Base-by-base conservation (phyloP, 2,888 invertebrate genomes). In the Eristalis arbustorum region DNA sequence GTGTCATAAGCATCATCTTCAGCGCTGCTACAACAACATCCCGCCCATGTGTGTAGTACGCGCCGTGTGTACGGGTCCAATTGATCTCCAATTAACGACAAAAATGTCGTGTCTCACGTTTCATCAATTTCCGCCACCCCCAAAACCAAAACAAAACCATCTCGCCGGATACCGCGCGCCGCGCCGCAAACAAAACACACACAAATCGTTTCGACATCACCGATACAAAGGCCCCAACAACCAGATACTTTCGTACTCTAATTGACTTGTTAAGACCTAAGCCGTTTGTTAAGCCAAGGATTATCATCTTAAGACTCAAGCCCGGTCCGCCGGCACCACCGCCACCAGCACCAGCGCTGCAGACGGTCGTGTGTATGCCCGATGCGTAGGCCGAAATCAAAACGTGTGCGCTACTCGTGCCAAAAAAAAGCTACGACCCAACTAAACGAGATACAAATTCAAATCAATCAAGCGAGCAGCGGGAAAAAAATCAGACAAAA, bases 101-200 rank as follows among this genome's bases (percentile, higher is more conserved):
- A 66, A 75, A 74, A 64, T 75, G 57, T 81, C 81, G 81, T 81
- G 81, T 74, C 81, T 81, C 81, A 81, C 81, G 81, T 81, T 81
- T 75, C 75, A 81, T 81, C 81, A 61, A 71, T 81, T 75, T 81
- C 75, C 74, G 75, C 81, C 81, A 75, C 81, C 81, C 75, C 80
- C 80, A 80, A 80, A 75, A 75, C 64, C 69, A 75, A 42, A 75
- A 75, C 64, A 64, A 69, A 62, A 42, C 72, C 59, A 66, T 40
- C 40, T 18, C 42, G n/a, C 13, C 22, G 13, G 23, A 61, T 40
- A 57, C 57, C 64, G n/a, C n/a, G n/a, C n/a, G n/a, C n/a, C 18
- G n/a, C n/a, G 2, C 6, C n/a, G 18, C 49, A 42, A 25, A 59
- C 72, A 79, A 66, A 66, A 73, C 78, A 72, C 72, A 77, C 71